phyloP scores from a whole-genome alignment of 2,113 vertebrate genomes.

The Candoia aspera region DNA sequence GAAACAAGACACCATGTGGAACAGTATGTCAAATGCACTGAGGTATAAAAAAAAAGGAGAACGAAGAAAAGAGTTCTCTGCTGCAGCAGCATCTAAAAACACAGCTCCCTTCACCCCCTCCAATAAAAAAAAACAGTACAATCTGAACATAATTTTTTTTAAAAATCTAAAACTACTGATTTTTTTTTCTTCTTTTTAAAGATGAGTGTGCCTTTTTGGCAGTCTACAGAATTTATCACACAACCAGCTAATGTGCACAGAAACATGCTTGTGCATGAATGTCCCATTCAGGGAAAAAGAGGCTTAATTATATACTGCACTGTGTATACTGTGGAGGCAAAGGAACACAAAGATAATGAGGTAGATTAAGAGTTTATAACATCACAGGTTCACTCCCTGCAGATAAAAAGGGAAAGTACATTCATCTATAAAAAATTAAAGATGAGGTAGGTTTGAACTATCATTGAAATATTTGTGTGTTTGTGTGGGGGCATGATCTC shows the following conservation, averaged over 20 bases:
- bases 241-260: slow-evolving; percentile 69
- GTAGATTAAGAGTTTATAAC: slow-evolving; percentile 83
- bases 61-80: slow-evolving; percentile 72
- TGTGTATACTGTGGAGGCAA: slow-evolving; percentile 49
- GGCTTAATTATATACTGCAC: slow-evolving; percentile 54
- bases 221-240: slow-evolving; percentile 69
- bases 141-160: slow-evolving; percentile 67
- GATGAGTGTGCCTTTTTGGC: slow-evolving; percentile 67
- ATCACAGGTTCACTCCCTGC: slow-evolving; percentile 95
- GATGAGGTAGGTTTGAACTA: slow-evolving; percentile 98
- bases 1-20: slow-evolving; percentile 58
- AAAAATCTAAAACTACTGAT: slow-evolving; percentile 57
- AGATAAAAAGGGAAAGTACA: slow-evolving; percentile 85
- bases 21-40: slow-evolving; percentile 70
- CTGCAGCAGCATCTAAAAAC: slow-evolving; percentile 76
- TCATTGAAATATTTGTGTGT: slow-evolving; percentile 77
- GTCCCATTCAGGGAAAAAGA: slow-evolving; percentile 41
- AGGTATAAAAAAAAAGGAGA: slow-evolving; percentile 75
- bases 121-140: slow-evolving; percentile 60
- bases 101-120: slow-evolving; percentile 47
- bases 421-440: slow-evolving; percentile 93
- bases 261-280: slow-evolving; percentile 69
- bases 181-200: slow-evolving; percentile 43
- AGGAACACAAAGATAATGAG: slow-evolving; percentile 74
- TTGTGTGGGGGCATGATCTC: slow-evolving; percentile 68